Percentiles rank a stretch among this genome's conserved stretches.
Evolutionary conservation across 2,888 invertebrate species (phyloP).

Genomic region (Scaptomyza cyrtandrae): DNA sequence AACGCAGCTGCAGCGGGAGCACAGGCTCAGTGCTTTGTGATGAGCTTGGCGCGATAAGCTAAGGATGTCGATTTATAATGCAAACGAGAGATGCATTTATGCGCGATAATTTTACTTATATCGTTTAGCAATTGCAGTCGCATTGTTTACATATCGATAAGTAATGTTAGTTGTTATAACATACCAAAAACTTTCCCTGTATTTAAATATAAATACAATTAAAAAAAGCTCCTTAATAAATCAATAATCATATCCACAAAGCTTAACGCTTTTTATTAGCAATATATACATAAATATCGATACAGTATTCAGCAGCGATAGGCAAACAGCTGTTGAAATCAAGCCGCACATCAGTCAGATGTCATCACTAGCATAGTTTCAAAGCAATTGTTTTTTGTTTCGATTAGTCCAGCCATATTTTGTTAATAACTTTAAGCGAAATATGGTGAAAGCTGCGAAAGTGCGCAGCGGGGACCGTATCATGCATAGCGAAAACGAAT

Average conservation of each 20-base stretch:
- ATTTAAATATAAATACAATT: neutral
- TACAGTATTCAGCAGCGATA: constrained; percentile 1
- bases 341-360: constrained; percentile 12
- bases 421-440: neutral
- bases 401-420: constrained; percentile 5
- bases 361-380: constrained; percentile 38
- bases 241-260: neutral
- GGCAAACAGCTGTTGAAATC: constrained; percentile 42
- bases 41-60: constrained; percentile 33
- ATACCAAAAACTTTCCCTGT: too few relatives aligned
- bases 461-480: constrained; percentile 17
- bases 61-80: constrained; percentile 22
- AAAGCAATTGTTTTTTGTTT: constrained; percentile 36
- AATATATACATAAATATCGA: constrained; percentile 9
- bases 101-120: neutral
- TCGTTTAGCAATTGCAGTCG: neutral
- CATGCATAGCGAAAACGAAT: constrained; percentile 23
- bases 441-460: constrained; percentile 42
- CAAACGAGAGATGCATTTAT: neutral
- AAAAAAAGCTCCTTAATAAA: neutral
- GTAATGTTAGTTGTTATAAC: neutral
- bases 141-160: neutral
- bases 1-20: constrained; percentile 45
- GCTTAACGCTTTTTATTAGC: neutral
- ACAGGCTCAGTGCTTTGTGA: constrained; percentile 36